Evolutionary conservation across 1,140 invertebrate genomes (phyloP).

Genomic region (Diplogasteroides magnus): DNA sequence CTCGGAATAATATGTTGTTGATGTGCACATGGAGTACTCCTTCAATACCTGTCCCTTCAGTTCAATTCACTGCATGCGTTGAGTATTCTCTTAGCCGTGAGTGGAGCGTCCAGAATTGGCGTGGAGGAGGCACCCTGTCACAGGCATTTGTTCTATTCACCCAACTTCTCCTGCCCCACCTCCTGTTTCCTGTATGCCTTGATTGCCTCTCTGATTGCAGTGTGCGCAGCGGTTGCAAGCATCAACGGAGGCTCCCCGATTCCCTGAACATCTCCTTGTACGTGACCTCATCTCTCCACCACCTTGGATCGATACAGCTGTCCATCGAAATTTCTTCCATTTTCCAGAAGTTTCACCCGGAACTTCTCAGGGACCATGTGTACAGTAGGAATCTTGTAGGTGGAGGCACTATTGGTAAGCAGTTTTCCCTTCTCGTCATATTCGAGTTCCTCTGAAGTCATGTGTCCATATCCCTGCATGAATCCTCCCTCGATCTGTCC

Average conservation of each 20-base stretch:
- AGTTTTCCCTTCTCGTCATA: conserved; percentile 24
- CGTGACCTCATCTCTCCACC: not conserved
- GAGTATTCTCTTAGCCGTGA: not conserved
- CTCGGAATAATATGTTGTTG: too few species aligned
- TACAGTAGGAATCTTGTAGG: conserved; percentile 28
- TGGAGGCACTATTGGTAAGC: conserved; percentile 1
- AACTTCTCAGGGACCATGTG: conserved; percentile 35
- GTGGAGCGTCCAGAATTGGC: not conserved
- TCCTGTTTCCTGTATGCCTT: not conserved
- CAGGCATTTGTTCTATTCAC: not conserved
- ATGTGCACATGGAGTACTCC: too few species aligned
- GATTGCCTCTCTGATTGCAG: conserved; percentile 39
- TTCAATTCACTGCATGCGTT: not conserved
- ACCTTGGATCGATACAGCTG: conserved; percentile 45
- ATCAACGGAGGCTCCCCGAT: conserved; percentile 46
- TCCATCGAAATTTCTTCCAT: conserved; percentile 20
- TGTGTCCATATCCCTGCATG: conserved; percentile 42
- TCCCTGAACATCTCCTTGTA: conserved; percentile 27
- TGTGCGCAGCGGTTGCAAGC: conserved; percentile 30
- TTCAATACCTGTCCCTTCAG: not conserved
- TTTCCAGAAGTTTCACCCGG: conserved; percentile 35
- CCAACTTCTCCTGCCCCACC: not conserved
- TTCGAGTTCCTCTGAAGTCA: conserved; percentile 40
- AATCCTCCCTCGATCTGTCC: conserved; percentile 51
- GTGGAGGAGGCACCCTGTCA: not conserved